A percentile compares a stretch with the other conserved stretches of the same genome.
Evolutionary conservation across 2,888 invertebrate species (phyloP).

Genomic region (Melikaiella ostensackeni): DNA sequence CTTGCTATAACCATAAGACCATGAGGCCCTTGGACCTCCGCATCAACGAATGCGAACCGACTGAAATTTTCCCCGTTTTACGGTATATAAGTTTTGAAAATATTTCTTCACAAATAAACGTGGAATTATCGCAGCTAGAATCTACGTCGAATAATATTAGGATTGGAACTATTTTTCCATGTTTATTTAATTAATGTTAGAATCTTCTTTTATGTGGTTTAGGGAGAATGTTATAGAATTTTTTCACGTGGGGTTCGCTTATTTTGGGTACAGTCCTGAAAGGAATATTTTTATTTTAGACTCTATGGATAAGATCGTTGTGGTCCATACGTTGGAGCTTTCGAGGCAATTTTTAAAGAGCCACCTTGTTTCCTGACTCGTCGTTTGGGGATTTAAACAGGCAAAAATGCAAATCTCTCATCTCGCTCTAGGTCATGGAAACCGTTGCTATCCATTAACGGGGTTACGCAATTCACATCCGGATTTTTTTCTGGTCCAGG

Average conservation of each 20-base stretch:
- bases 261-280: conserved; percentile 40
- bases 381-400: conserved; percentile 60
- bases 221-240: no score
- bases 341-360: conserved; percentile 60
- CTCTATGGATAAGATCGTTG: conserved; percentile 1
- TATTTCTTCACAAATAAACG: neutral
- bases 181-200: neutral
- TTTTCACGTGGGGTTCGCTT: neutral
- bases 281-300: neutral
- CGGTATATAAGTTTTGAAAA: neutral
- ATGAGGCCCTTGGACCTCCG: no score
- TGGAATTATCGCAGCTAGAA: neutral
- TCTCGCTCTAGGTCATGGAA: conserved; percentile 63
- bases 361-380: conserved; percentile 56
- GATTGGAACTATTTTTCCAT: neutral
- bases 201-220: neutral
- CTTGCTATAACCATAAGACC: no score
- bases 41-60: no score
- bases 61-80: no score
- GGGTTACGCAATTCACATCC: conserved; percentile 25
- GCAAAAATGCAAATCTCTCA: conserved; percentile 56
- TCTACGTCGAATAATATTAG: neutral
- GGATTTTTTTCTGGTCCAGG: conserved; percentile 9
- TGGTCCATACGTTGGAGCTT: conserved; percentile 54
- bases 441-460: conserved; percentile 59